A percentile compares a stretch with the other conserved stretches of the same genome.
Evolutionary conservation across 2,888 invertebrate genomes (phyloP).

Genomic region (Heliothis peltigera): DNA sequence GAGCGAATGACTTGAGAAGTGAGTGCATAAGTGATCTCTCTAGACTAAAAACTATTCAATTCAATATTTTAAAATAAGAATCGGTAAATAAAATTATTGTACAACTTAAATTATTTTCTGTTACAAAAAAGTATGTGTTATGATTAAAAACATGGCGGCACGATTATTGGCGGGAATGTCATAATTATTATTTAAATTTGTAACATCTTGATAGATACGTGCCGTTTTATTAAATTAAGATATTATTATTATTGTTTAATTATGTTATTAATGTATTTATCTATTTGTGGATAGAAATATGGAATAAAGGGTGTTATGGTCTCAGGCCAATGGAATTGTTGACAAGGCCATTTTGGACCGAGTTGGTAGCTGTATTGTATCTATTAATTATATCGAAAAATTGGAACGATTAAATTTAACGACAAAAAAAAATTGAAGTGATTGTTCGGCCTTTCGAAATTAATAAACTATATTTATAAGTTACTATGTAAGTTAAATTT

Average conservation of each 20-base stretch:
- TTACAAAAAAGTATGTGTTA: slow-evolving; percentile 24
- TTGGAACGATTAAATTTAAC: slow-evolving; percentile 67
- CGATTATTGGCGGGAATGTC: slow-evolving; percentile 27
- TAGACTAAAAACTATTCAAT: slow-evolving; percentile 50
- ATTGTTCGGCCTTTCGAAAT: slow-evolving; percentile 73
- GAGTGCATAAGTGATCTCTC: slow-evolving; percentile 79
- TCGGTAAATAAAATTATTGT: slow-evolving; percentile 24
- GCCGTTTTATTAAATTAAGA: slow-evolving; percentile 29
- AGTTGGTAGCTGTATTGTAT: slow-evolving; percentile 44
- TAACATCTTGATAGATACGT: slow-evolving; percentile 2
- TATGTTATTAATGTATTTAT: slow-evolving; percentile 31
- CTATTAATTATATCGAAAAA: slow-evolving; percentile 63
- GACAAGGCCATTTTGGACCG: slow-evolving; percentile 24
- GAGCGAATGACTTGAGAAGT: slow-evolving; percentile 81
- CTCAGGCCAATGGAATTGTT: slow-evolving; percentile 48
- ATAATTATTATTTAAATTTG: slow-evolving; percentile 7
- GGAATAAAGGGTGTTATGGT: slow-evolving; percentile 36
- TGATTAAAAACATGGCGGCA: slow-evolving; percentile 31
- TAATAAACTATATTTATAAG: slow-evolving; percentile 51
- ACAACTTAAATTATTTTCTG: slow-evolving; percentile 38
- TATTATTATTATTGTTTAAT: slow-evolving; percentile 29
- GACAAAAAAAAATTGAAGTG: slow-evolving; percentile 62
- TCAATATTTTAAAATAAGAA: slow-evolving; percentile 28
- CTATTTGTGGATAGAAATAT: slow-evolving; percentile 14
- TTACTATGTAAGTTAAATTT: slow-evolving; percentile 38